phyloP scores from a whole-genome alignment of 2,797 vertebrate species.

The Taeniopygia guttata region DNA sequence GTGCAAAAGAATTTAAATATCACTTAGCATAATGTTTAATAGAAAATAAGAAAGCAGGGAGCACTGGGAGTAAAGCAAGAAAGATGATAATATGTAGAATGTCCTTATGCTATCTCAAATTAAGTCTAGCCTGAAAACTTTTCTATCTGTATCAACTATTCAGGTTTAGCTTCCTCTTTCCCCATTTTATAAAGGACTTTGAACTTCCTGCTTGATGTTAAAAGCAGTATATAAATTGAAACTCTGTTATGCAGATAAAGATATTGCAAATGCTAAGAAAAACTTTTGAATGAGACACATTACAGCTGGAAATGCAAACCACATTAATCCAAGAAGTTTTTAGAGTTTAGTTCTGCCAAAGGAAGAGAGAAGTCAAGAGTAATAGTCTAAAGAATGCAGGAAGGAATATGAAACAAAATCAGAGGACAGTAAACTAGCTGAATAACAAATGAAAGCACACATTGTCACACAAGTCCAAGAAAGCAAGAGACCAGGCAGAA shows the following conservation, averaged over 20 bases:
- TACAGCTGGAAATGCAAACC: slow-evolving; percentile 49
- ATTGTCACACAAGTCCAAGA: not conserved
- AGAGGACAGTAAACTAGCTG: slow-evolving; percentile 22
- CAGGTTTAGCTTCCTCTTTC: slow-evolving; percentile 21
- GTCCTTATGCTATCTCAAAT: not conserved
- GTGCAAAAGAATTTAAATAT: not conserved
- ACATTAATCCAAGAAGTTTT: slow-evolving; percentile 27
- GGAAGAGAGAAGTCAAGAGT: slow-evolving; percentile 2
- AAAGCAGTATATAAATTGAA: slow-evolving; percentile 61
- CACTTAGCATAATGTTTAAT: not conserved
- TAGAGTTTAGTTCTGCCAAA: not conserved
- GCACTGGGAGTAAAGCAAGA: not conserved
- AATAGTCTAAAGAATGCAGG: slow-evolving; percentile 8
- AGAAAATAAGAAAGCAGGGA: not conserved
- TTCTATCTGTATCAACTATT: slow-evolving; percentile 18
- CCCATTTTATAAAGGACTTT: slow-evolving; percentile 53
- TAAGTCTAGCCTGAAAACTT: slow-evolving; percentile 36
- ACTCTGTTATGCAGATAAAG: slow-evolving; percentile 60
- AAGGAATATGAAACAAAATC: slow-evolving; percentile 41
- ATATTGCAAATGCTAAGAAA: slow-evolving; percentile 50
- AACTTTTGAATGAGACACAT: slow-evolving; percentile 56
- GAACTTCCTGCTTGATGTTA: slow-evolving; percentile 54
- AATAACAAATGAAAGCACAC: slow-evolving; percentile 31
- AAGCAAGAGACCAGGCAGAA: not conserved
- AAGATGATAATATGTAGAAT: not conserved